These are phyloP conservation scores for Scleropages formosus DNA, from an alignment of 2,797 vertebrate genomes.

Conservation along the genomic window DNA sequence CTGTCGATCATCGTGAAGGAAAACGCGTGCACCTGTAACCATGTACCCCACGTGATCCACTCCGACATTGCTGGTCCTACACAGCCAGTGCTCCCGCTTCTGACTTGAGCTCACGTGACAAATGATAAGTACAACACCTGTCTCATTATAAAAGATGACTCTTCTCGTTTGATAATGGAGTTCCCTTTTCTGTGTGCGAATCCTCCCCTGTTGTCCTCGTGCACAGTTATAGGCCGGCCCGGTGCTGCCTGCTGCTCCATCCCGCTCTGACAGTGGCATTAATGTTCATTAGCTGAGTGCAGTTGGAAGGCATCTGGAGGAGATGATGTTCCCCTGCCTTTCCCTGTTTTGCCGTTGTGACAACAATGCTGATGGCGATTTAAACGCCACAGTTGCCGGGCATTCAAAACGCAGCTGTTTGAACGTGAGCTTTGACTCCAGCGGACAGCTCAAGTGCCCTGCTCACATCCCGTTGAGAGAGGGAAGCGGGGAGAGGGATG, in stretches of 20 bases:
- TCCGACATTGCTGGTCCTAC: background rate
- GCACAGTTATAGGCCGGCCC: no score
- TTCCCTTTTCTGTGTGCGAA: background rate
- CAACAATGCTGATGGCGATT: slow-evolving; percentile 22
- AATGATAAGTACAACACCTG: background rate
- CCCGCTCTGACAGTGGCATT: background rate
- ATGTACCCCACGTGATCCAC: background rate
- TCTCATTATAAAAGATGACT: background rate
- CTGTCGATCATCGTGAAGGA: no score
- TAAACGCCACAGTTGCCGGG: background rate
- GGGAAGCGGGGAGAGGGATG: background rate
- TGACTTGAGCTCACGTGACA: background rate
- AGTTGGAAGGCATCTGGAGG: slow-evolving; percentile 14
- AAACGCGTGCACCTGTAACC: background rate
- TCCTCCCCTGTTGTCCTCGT: background rate
- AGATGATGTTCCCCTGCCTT: background rate
- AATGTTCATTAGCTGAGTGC: slow-evolving; percentile 9
- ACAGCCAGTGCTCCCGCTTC: background rate
- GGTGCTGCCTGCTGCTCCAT: background rate
- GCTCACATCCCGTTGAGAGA: background rate
- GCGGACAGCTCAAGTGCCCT: background rate
- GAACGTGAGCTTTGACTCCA: background rate
- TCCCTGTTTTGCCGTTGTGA: slow-evolving; percentile 10
- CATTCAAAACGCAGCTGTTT: slow-evolving; percentile 12
- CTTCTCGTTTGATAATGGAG: background rate